phyloP scores from a whole-genome alignment of 2,888 invertebrate genomes.

The Drosophila ezoana region DNA sequence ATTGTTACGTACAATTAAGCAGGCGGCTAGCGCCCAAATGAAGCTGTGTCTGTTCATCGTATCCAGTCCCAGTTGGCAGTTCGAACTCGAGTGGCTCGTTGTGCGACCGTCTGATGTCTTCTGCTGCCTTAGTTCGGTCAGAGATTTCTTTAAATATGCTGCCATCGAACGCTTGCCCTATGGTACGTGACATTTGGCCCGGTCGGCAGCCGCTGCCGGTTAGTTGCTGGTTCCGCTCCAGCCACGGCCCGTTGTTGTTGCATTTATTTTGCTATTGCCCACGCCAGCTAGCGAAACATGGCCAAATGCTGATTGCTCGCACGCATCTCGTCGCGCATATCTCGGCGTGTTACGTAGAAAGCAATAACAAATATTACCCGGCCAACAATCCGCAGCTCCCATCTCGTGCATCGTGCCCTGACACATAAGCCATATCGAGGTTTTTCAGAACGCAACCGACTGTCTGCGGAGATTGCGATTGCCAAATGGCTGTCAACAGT shows the following conservation, averaged over 20 bases:
- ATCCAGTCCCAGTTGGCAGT: conserved; percentile 66
- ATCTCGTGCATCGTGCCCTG: conserved; percentile 52
- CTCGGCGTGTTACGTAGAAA: conserved; percentile 66
- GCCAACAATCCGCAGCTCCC: conserved; percentile 37
- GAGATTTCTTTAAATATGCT: conserved; percentile 82
- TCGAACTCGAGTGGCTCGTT: conserved; percentile 55
- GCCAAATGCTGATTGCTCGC: conserved; percentile 72
- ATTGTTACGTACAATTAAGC: conserved; percentile 81
- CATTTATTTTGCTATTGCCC: conserved; percentile 44
- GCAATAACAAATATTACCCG: conserved; percentile 37
- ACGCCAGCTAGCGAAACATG: conserved; percentile 64
- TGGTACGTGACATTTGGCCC: conserved; percentile 80
- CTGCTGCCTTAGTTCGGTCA: conserved; percentile 66
- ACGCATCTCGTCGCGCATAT: conserved; percentile 70
- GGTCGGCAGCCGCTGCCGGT: conserved; percentile 47
- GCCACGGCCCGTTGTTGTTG: conserved; percentile 28
- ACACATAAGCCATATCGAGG: conserved; percentile 53
- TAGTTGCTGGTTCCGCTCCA: conserved; percentile 60
- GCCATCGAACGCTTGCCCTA: conserved; percentile 31
- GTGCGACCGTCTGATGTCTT: conserved; percentile 72
- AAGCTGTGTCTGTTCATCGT: conserved; percentile 81
- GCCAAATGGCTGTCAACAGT: conserved; percentile 46
- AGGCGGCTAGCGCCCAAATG: conserved; percentile 80
- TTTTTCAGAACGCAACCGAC: conserved; percentile 29
- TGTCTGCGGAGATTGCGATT: conserved; percentile 45